Evolutionary conservation across 2,888 invertebrate genomes (phyloP).

Genomic region (Sphaerophoria rueppellii): DNA sequence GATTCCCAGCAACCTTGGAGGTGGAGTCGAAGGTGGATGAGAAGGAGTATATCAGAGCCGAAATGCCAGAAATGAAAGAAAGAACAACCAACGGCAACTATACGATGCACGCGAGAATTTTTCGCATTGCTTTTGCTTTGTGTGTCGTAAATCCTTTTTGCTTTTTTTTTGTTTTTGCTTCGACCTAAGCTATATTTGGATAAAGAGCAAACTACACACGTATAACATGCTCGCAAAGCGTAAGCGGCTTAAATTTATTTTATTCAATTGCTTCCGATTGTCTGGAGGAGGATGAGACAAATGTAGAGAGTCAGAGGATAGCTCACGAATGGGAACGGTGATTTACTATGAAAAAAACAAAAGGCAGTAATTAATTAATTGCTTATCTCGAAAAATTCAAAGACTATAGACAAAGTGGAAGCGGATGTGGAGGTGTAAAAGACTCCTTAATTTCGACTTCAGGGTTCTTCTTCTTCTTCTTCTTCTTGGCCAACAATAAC

Average conservation of each 20-base stretch:
- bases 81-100: slow-evolving; percentile 16
- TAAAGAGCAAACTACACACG: background rate
- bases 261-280: slow-evolving; percentile 34
- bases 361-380: slow-evolving; percentile 71
- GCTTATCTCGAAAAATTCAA: slow-evolving; percentile 58
- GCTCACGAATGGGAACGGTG: slow-evolving; percentile 39
- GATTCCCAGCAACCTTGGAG: slow-evolving; percentile 46
- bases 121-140: slow-evolving; percentile 31
- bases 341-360: slow-evolving; percentile 62
- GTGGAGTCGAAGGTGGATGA: background rate
- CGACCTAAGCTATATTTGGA: background rate
- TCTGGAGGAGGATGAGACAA: slow-evolving; percentile 11
- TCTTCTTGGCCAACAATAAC: background rate
- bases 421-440: slow-evolving; percentile 1
- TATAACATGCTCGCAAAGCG: slow-evolving; percentile 23
- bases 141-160: slow-evolving; percentile 55
- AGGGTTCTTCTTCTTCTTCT: background rate
- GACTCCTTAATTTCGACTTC: slow-evolving; percentile 12
- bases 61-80: slow-evolving; percentile 22
- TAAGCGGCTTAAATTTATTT: slow-evolving; percentile 64
- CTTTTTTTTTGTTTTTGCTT: background rate
- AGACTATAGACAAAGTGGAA: slow-evolving; percentile 14
- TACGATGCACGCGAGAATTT: slow-evolving; percentile 64
- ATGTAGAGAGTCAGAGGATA: background rate
- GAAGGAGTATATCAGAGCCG: slow-evolving; percentile 9